phyloP scores from a whole-genome alignment of 2,797 vertebrate genomes.

The Pseudomugil tenellus region DNA sequence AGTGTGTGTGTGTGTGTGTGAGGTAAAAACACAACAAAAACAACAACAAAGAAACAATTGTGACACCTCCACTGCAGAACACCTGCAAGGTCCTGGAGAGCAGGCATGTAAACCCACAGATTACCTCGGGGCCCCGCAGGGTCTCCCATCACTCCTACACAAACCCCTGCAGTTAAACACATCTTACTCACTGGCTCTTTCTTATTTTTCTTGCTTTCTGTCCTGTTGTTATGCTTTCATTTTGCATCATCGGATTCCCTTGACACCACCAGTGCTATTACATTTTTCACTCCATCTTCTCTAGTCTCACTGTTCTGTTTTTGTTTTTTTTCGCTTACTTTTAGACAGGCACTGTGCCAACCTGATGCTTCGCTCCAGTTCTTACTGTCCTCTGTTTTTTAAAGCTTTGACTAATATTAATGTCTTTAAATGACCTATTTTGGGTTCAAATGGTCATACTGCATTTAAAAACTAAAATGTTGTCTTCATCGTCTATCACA shows the following conservation, averaged over 20 bases:
- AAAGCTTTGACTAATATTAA: conserved; percentile 16
- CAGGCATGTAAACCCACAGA: conserved; percentile 58
- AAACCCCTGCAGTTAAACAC: conserved; percentile 66
- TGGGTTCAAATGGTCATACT: neutral
- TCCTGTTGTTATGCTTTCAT: conserved; percentile 66
- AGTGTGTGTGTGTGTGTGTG: conserved; percentile 1
- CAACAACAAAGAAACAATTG: conserved; percentile 31
- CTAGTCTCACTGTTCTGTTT: conserved; percentile 46
- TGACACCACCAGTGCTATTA: conserved; percentile 23
- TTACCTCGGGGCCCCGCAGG: conserved; percentile 62
- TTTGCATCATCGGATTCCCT: conserved; percentile 58
- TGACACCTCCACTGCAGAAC: conserved; percentile 48
- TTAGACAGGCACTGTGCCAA: conserved; percentile 56
- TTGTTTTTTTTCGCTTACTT: conserved; percentile 21
- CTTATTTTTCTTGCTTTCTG: conserved; percentile 35
- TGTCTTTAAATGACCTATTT: neutral
- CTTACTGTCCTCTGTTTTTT: neutral
- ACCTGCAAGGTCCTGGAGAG: conserved; percentile 67
- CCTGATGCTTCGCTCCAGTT: conserved; percentile 32
- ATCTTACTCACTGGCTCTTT: conserved; percentile 51
- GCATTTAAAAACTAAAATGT: too few relatives aligned
- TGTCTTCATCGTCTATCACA: too few relatives aligned
- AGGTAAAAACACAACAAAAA: neutral
- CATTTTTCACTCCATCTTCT: conserved; percentile 50
- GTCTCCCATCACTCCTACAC: conserved; percentile 69